phyloP scores from a whole-genome alignment of 2,797 vertebrate species.

The Propithecus perrieri region DNA sequence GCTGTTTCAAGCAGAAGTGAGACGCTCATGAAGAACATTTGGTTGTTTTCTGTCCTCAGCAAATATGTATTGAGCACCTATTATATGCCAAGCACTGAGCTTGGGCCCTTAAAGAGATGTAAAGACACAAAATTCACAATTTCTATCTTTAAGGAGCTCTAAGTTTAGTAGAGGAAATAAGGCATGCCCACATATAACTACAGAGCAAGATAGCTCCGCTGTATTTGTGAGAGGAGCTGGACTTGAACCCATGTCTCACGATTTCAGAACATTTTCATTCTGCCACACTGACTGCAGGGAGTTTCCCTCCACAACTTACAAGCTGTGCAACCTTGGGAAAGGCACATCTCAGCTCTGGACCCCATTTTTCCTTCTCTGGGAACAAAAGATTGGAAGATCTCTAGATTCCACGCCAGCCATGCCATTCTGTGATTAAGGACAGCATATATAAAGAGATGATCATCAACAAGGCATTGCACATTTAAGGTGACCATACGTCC shows the following conservation, averaged over 20 bases:
- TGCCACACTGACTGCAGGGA: not conserved
- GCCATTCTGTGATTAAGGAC: not conserved
- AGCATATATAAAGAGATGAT: not conserved
- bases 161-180: not conserved
- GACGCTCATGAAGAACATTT: not conserved
- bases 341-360: not conserved
- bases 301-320: not conserved
- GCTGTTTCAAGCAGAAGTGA: constrained; percentile 12
- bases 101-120: not conserved
- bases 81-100: not conserved
- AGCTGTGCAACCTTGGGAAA: not conserved
- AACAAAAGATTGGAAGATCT: not conserved
- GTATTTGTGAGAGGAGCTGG: not conserved
- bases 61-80: not conserved
- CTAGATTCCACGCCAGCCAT: not conserved
- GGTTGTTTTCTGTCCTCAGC: not conserved
- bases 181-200: not conserved
- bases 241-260: not conserved
- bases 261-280: not conserved
- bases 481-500: not conserved
- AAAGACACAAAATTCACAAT: not conserved
- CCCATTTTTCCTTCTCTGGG: not conserved
- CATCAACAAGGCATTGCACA: not conserved
- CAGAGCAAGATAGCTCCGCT: not conserved
- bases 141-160: not conserved